Evolutionary conservation across 2,888 invertebrate species (phyloP), one percentile per base, ranked within the genome.

Genomic region (Cataglyphis livida): DNA sequence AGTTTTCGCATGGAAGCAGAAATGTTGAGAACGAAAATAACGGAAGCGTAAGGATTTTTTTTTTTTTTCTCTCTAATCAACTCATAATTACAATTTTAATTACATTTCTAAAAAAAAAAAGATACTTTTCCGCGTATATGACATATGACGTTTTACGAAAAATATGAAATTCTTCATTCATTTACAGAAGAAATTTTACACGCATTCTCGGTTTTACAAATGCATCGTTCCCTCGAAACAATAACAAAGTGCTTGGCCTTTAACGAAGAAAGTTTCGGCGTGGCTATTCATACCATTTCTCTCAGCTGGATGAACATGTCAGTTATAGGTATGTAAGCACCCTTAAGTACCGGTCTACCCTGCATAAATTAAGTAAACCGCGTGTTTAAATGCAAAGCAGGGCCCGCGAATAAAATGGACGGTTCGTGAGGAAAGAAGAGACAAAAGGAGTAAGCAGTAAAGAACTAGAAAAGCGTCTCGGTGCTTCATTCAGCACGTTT

Each of bases 301-400:
- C 10, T 25, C 65, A 61, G 71, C 59, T 79, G 71, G 68, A 79
- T 84, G 84, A 65, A 51, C 75, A 75, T 81, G 85, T 84, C 75
- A 38, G 75, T 54, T 76, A 54, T 65, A 54, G 35, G 75, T 71
- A 54, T 65, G 76, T 82, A 82, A 64, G 79, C 76, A 75, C 82
- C 84, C 85, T 71, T 78, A 82, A 84, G 78, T 78, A 73, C 78
- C 82, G 73, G 82, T 61, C 85, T 65, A 73, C 10, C n/a, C 25
- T 81, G 89, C 87, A 89, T 89, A 89, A 89, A 88, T 89, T 89
- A 88, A 88, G 82, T 82, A 68, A 88, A 86, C 86, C 88, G 87
- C 90, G 86, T 87, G 91, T 91, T 91, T 91, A 90, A 90, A 92
- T 91, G 91, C 91, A 90, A 90, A 92, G 87, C 88, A 76, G 81